A percentile compares a stretch with the other conserved stretches of the same genome.
Evolutionary conservation across 2,888 invertebrate genomes (phyloP).

Genomic region (Melangyna quadrimaculata): DNA sequence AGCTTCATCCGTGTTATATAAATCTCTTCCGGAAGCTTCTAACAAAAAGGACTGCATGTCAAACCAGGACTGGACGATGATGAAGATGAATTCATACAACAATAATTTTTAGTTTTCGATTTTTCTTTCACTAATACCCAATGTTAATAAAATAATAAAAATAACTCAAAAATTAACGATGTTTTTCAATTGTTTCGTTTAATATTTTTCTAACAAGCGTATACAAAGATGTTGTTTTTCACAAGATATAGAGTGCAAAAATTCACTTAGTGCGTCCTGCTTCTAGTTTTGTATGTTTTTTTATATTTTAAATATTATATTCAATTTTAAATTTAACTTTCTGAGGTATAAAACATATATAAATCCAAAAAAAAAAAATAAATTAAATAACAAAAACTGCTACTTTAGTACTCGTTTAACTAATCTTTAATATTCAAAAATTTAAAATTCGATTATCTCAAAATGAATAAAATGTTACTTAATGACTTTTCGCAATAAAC

Average conservation of each 20-base stretch:
- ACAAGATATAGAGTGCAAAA: not conserved
- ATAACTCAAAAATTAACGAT: not conserved
- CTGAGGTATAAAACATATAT: too few relatives aligned
- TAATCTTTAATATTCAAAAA: too few relatives aligned
- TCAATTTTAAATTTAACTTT: too few relatives aligned
- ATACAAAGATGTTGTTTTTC: not conserved
- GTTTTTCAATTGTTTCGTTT: not conserved
- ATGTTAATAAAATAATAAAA: not conserved
- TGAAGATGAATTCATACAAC: not conserved
- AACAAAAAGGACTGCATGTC: not conserved
- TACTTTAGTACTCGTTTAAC: too few relatives aligned
- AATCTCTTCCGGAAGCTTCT: not conserved
- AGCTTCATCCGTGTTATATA: not conserved
- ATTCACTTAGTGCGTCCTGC: not conserved
- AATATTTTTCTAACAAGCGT: not conserved
- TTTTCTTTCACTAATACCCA: not conserved
- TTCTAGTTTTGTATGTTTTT: too few relatives aligned
- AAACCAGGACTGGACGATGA: not conserved
- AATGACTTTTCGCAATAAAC: too few relatives aligned
- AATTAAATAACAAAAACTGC: too few relatives aligned
- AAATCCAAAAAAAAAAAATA: too few relatives aligned
- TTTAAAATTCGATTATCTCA: too few relatives aligned
- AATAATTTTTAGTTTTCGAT: too few relatives aligned
- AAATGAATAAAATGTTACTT: too few relatives aligned
- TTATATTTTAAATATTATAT: too few relatives aligned